Base-by-base conservation (phyloP, 2,113 vertebrate genomes). In the Bostrychus sinensis region DNA sequence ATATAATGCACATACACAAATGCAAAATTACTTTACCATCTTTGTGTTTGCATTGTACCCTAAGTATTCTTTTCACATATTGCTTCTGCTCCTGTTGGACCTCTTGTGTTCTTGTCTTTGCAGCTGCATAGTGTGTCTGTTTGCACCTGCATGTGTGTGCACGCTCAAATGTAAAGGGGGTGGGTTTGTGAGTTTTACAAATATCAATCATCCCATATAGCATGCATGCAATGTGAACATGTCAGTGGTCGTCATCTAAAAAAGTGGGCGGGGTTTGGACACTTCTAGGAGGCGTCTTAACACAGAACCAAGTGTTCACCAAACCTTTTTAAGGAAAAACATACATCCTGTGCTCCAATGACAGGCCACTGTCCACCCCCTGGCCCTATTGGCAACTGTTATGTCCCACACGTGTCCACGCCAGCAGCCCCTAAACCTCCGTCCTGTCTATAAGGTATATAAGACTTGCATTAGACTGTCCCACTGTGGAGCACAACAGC, bases 311-410 rank as follows among this genome's bases (percentile, higher is more conserved):
- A 80, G 56, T 48, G 69, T 66, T 38, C 60, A 70, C 74, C 57
- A 1, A 48, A 75, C 70, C 84, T 72, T 84, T 88, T 81, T 72
- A 82, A 86, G 77, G 78, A 73, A 81, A 84, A 81, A 54, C 39
- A 28, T 58, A 72, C 26, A 62, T 56, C 26, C 25, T 20, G 70
- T 17, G 61, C 66, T 89, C 83, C 32, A 1, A 38, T 88, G 75
- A 81, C 75, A 72, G 43, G 28, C 41, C 13, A 45, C 56, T 42
- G 1, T 4, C 62, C 74, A 39, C 61, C 54, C 37, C 38, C 45
- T 30, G 32, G 41, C 67, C 64, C 56, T 28, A 64, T 68, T 62
- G 65, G 62, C 32, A 77, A 56, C 3, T 57, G 32, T 57, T 6
- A 53, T 51, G 34, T 48, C 43, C 45, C 17, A 8, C 17, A 62